Conservation (phyloP, 1,140 invertebrate genomes). For the Drosophila leontia region DNA sequence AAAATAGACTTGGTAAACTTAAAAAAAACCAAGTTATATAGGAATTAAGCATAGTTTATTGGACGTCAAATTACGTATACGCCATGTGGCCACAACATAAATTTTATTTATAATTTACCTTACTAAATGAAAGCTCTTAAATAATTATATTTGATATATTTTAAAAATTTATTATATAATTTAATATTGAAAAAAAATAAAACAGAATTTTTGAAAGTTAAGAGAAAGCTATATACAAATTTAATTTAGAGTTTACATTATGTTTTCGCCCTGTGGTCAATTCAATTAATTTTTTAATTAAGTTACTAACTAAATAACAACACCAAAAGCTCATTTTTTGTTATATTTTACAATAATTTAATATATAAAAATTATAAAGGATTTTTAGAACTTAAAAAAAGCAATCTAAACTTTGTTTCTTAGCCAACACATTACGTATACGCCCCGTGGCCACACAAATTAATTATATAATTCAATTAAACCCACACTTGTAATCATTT, state of each 20-base stretch:
- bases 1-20: too few species aligned
- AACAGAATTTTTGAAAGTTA: background rate
- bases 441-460: background rate
- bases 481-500: background rate
- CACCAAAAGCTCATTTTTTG: background rate
- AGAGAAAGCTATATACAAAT: too few species aligned
- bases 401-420: background rate
- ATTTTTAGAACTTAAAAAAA: fast-evolving
- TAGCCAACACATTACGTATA: background rate
- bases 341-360: background rate
- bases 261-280: too few species aligned
- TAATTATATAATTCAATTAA: constrained; percentile 2
- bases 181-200: background rate
- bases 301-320: too few species aligned
- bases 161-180: background rate
- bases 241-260: too few species aligned
- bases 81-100: too few species aligned
- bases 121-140: background rate
- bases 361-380: background rate
- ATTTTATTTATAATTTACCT: too few species aligned
- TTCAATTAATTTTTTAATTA: too few species aligned
- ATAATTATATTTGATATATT: too few species aligned
- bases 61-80: too few species aligned
- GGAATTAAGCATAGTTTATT: too few species aligned
- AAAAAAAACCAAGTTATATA: too few species aligned